These are phyloP conservation scores for Pyrrhosoma nymphula DNA, from an alignment of 2,888 invertebrate genomes.

Conservation along the genomic window DNA sequence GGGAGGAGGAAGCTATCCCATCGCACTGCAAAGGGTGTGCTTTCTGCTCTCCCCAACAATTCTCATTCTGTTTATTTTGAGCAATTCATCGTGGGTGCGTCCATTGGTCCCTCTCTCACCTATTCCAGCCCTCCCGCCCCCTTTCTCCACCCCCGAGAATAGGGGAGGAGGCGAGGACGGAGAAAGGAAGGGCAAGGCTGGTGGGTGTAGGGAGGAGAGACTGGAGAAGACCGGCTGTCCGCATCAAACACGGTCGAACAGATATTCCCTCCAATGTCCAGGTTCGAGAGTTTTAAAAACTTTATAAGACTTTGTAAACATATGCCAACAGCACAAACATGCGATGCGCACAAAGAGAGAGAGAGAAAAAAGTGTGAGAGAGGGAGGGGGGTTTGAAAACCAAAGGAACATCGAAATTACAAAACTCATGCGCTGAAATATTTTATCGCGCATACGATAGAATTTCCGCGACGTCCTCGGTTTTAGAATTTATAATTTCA, in stretches of 20 bases:
- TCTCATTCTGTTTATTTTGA: constrained; percentile 50
- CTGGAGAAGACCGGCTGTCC: not conserved
- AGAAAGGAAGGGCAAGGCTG: not conserved
- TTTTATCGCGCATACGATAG: not conserved
- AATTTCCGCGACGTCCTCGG: not conserved
- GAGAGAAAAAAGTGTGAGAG: not conserved
- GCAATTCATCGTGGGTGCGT: constrained; percentile 12
- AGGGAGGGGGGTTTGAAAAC: not conserved
- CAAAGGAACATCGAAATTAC: constrained; percentile 2
- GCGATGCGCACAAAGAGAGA: not conserved
- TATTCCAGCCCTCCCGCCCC: too few relatives aligned
- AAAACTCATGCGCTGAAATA: not conserved
- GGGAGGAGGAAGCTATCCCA: constrained; percentile 1
- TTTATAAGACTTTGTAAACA: not conserved
- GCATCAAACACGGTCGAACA: not conserved
- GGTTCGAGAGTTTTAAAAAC: not conserved
- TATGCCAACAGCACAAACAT: not conserved
- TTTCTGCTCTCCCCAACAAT: not conserved
- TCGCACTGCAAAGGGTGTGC: constrained; percentile 4
- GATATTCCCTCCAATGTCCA: not conserved
- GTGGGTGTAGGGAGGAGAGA: not conserved
- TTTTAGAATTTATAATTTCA: not conserved
- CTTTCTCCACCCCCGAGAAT: too few relatives aligned
- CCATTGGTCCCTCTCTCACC: not conserved
- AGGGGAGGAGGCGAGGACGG: not conserved